Conservation (phyloP, 2,113 vertebrate genomes). For the Amia ocellicauda region DNA sequence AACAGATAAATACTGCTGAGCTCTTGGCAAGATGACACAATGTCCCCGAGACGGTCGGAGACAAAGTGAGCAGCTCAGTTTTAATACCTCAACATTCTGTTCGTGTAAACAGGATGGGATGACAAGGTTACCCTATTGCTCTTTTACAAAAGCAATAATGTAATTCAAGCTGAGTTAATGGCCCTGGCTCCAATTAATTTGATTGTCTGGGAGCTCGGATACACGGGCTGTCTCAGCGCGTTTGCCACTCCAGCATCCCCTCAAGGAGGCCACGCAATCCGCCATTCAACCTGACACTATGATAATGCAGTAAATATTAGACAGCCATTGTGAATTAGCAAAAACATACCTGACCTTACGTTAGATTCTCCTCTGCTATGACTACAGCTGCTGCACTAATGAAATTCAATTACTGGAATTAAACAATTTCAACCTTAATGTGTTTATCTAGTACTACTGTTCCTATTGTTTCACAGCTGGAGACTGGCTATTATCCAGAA, state of each 20-base stretch:
- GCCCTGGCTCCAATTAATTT: constrained; percentile 78
- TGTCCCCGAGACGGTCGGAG: too few relatives aligned
- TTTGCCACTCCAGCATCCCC: constrained; percentile 41
- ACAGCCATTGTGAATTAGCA: constrained; percentile 70
- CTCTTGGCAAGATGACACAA: too few relatives aligned
- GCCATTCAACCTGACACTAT: constrained; percentile 71
- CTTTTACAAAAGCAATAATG: constrained; percentile 75
- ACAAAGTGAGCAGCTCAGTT: too few relatives aligned
- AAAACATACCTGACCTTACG: constrained; percentile 57
- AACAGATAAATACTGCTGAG: too few relatives aligned
- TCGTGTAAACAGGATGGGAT: constrained; percentile 68
- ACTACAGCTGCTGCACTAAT: constrained; percentile 55
- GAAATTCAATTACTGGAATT: constrained; percentile 82
- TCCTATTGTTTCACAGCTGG: constrained; percentile 17
- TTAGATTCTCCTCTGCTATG: neutral
- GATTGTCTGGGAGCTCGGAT: constrained; percentile 74
- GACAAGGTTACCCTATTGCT: constrained; percentile 75
- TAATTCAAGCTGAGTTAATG: constrained; percentile 76
- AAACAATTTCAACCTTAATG: constrained; percentile 54
- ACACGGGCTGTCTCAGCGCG: constrained; percentile 61
- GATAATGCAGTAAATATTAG: constrained; percentile 72
- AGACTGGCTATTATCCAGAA: constrained; percentile 28
- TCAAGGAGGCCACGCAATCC: constrained; percentile 53
- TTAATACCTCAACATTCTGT: constrained; percentile 31
- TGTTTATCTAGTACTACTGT: constrained; percentile 23